phyloP scores from a whole-genome alignment of 2,797 vertebrate genomes.

The Neopelma chrysocephalum region DNA sequence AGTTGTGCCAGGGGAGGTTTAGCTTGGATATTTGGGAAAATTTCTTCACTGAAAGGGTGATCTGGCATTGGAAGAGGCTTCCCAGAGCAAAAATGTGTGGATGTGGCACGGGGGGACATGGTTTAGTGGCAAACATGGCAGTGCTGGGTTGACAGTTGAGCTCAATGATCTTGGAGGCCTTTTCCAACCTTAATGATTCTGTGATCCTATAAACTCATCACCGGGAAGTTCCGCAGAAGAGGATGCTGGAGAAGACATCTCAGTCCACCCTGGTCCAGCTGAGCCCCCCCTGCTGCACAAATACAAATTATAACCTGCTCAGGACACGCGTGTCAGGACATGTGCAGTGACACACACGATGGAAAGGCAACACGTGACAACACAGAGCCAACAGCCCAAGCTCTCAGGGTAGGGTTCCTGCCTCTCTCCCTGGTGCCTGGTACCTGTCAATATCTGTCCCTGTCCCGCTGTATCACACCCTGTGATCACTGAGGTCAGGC shows the following conservation, averaged over 20 bases:
- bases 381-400: neutral
- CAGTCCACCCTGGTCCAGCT: neutral
- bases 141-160: rapidly evolving
- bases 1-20: rapidly evolving
- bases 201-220: neutral
- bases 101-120: neutral
- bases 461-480: neutral
- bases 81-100: neutral
- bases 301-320: rapidly evolving
- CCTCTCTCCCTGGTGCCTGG: neutral
- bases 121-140: neutral
- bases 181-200: neutral
- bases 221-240: neutral
- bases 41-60: neutral
- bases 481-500: neutral
- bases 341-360: rapidly evolving
- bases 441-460: conserved; percentile 29
- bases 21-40: neutral
- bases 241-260: neutral
- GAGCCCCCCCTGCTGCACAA: neutral
- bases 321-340: rapidly evolving
- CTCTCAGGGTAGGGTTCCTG: neutral
- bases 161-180: neutral
- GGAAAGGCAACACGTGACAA: neutral
- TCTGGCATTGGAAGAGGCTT: neutral